Conservation (phyloP, 2,113 vertebrate species). For the Corythornis cristatus region DNA sequence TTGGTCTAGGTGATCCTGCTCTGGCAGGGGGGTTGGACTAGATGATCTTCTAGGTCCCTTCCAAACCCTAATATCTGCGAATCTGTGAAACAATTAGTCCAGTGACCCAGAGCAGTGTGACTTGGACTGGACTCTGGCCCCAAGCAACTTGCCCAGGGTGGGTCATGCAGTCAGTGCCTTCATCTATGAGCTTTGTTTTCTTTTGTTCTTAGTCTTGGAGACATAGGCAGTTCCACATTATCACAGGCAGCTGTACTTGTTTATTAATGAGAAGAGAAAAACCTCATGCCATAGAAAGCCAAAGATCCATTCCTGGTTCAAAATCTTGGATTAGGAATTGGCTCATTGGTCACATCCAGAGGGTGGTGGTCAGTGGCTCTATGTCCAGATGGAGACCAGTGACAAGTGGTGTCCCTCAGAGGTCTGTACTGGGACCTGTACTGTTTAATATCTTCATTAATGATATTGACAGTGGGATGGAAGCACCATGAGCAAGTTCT, state of each 20-base stretch:
- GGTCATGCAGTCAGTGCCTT: conserved; percentile 19
- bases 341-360: no score
- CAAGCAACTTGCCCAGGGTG: conserved; percentile 4
- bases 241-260: neutral
- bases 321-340: neutral
- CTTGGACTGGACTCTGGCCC: neutral
- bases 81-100: neutral
- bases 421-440: no score
- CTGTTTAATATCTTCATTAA: no score
- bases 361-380: no score
- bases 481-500: no score
- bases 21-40: no score
- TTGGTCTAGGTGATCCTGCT: no score
- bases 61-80: no score
- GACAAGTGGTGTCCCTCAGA: no score
- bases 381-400: no score
- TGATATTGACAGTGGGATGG: no score
- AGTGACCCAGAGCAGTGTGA: conserved; percentile 23
- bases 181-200: neutral
- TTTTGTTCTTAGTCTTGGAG: neutral
- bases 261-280: neutral
- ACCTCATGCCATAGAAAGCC: neutral
- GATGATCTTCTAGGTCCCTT: no score
- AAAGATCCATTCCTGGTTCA: neutral
- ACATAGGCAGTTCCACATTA: neutral